Evolutionary conservation across 2,888 invertebrate genomes (phyloP).

Genomic region (Rhagonycha lutea): DNA sequence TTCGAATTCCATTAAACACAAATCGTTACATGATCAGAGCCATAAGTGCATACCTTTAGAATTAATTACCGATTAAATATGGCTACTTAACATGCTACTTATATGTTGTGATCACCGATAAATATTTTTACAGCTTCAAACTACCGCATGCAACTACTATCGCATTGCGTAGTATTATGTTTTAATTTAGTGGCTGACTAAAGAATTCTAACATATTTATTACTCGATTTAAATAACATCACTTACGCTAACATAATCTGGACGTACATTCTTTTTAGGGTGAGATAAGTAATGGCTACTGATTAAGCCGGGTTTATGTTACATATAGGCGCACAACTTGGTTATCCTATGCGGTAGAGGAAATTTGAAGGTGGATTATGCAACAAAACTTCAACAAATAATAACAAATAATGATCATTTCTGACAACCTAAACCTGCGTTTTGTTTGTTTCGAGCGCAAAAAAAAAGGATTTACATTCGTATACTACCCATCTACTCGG

Average conservation of each 20-base stretch:
- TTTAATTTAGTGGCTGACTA: slow-evolving; percentile 31
- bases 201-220: slow-evolving; percentile 23
- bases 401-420: no score
- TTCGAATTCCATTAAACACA: slow-evolving; percentile 31
- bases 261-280: not conserved
- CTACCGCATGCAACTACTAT: slow-evolving; percentile 36
- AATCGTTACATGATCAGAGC: slow-evolving; percentile 37
- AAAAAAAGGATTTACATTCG: no score
- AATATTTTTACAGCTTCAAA: slow-evolving; percentile 39
- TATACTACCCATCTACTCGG: no score
- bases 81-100: slow-evolving; percentile 46
- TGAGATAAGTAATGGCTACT: not conserved
- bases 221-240: slow-evolving; percentile 17
- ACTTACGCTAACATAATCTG: not conserved
- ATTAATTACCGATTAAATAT: slow-evolving; percentile 46
- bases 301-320: not conserved
- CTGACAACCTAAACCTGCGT: no score
- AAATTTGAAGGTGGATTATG: not conserved
- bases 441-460: no score
- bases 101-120: slow-evolving; percentile 42
- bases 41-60: slow-evolving; percentile 36
- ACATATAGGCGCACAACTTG: not conserved
- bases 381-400: not conserved
- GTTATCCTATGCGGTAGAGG: not conserved
- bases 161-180: slow-evolving; percentile 34